These are phyloP conservation scores for Choristoneura fumiferana DNA, from an alignment of 1,140 invertebrate species.

Conservation along the genomic window DNA sequence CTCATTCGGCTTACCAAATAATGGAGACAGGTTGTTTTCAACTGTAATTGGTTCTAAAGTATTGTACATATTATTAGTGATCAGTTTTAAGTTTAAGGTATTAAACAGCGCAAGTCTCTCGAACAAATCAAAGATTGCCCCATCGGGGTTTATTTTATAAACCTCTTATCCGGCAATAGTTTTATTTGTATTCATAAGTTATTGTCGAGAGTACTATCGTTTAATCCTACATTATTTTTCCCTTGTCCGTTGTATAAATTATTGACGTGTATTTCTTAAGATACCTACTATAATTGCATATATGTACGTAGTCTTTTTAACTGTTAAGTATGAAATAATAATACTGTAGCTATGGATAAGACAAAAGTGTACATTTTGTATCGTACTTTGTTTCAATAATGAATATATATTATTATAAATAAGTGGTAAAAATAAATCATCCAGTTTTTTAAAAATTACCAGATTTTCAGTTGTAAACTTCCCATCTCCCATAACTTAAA, in stretches of 20 bases:
- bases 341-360: constrained; percentile 70
- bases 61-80: constrained; percentile 56
- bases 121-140: constrained; percentile 40
- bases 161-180: constrained; percentile 55
- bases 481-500: background rate
- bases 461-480: constrained; percentile 52
- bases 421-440: constrained; percentile 74
- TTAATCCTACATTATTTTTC: constrained; percentile 29
- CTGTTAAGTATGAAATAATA: constrained; percentile 71
- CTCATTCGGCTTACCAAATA: constrained; percentile 68
- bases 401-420: constrained; percentile 75
- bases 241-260: constrained; percentile 73
- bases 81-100: constrained; percentile 43
- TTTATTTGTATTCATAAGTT: constrained; percentile 57
- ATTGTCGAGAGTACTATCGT: constrained; percentile 35
- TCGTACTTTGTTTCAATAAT: constrained; percentile 76
- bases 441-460: constrained; percentile 76
- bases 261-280: constrained; percentile 65
- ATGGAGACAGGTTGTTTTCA: constrained; percentile 43
- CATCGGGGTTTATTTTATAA: constrained; percentile 48
- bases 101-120: constrained; percentile 36
- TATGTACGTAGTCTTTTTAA: constrained; percentile 74
- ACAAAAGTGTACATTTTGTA: constrained; percentile 76
- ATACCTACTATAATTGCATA: constrained; percentile 66
- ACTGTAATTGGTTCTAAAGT: constrained; percentile 37